phyloP scores from a whole-genome alignment of 1,140 invertebrate species.

The Caenorhabditis latens region DNA sequence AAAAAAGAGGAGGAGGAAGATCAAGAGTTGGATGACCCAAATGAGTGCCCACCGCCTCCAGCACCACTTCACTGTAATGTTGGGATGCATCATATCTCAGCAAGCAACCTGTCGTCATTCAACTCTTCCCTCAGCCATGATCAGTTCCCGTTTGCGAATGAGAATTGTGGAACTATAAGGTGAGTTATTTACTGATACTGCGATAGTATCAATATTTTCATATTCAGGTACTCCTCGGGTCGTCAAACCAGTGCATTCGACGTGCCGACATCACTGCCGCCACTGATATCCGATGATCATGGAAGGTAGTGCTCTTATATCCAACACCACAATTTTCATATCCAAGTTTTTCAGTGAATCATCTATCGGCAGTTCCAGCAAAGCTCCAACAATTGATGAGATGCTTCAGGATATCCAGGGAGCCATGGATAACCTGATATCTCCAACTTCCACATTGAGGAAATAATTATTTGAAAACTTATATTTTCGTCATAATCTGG shows the following conservation, averaged over 20 bases:
- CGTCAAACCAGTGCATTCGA: not conserved
- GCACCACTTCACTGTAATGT: slow-evolving; percentile 63
- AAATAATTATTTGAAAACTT: not conserved
- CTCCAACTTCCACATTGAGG: not conserved
- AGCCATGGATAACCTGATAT: slow-evolving; percentile 15
- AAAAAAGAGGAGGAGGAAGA: slow-evolving; percentile 26
- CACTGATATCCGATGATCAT: slow-evolving; percentile 20
- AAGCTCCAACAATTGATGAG: slow-evolving; percentile 13
- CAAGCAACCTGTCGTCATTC: slow-evolving; percentile 84
- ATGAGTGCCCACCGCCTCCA: slow-evolving; percentile 58
- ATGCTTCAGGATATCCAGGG: slow-evolving; percentile 38
- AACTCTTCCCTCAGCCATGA: slow-evolving; percentile 82
- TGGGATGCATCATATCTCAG: slow-evolving; percentile 68
- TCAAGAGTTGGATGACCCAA: not conserved
- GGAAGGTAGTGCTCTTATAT: not conserved
- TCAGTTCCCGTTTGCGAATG: slow-evolving; percentile 96
- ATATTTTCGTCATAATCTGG: not conserved
- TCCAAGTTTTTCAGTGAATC: not conserved
- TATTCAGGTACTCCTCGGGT: slow-evolving; percentile 7
- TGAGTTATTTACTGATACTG: not conserved
- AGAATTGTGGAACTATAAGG: slow-evolving; percentile 96
- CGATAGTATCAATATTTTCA: not conserved
- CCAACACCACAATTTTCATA: not conserved
- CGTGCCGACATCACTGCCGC: not conserved
- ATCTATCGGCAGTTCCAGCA: not conserved